Conservation (phyloP, 1,140 invertebrate species). For the Scaptomyza graminum region DNA sequence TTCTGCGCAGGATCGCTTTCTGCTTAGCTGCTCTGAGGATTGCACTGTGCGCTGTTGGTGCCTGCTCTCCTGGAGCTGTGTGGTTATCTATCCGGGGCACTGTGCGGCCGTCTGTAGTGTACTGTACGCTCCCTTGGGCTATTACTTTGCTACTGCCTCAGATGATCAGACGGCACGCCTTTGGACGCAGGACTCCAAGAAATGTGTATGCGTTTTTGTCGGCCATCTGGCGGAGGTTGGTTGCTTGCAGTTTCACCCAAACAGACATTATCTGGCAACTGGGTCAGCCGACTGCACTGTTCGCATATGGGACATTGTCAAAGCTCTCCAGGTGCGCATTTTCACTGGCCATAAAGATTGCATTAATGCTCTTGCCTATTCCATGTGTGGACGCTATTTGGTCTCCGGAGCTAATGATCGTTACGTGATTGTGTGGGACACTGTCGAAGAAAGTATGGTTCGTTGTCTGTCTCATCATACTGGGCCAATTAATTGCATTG, state of each 20-base stretch:
- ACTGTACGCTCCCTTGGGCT: conserved; percentile 46
- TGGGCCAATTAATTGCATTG: conserved; percentile 26
- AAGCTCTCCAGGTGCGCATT: conserved; percentile 44
- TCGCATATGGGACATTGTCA: conserved; percentile 53
- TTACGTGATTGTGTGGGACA: conserved; percentile 53
- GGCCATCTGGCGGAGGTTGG: conserved; percentile 52
- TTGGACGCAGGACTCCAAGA: conserved; percentile 51
- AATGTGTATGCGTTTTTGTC: conserved; percentile 24
- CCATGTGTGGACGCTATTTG: conserved; percentile 51
- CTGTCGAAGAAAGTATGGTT: conserved; percentile 24
- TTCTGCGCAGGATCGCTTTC: conserved; percentile 43
- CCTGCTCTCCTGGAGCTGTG: conserved; percentile 55
- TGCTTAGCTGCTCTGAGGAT: conserved; percentile 58
- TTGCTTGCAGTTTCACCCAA: conserved; percentile 55
- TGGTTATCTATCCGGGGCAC: conserved; percentile 59
- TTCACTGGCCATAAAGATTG: conserved; percentile 41
- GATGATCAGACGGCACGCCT: conserved; percentile 56
- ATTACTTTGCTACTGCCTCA: conserved; percentile 53
- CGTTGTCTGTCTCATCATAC: conserved; percentile 35
- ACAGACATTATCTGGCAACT: conserved; percentile 59
- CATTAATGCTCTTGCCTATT: conserved; percentile 41
- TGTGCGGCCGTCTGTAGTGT: conserved; percentile 35
- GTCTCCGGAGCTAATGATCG: conserved; percentile 47
- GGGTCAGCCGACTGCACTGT: conserved; percentile 59
- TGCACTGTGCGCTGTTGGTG: conserved; percentile 57